Conservation (phyloP, 1,140 invertebrate species). For the Ganaspis sp. region DNA sequence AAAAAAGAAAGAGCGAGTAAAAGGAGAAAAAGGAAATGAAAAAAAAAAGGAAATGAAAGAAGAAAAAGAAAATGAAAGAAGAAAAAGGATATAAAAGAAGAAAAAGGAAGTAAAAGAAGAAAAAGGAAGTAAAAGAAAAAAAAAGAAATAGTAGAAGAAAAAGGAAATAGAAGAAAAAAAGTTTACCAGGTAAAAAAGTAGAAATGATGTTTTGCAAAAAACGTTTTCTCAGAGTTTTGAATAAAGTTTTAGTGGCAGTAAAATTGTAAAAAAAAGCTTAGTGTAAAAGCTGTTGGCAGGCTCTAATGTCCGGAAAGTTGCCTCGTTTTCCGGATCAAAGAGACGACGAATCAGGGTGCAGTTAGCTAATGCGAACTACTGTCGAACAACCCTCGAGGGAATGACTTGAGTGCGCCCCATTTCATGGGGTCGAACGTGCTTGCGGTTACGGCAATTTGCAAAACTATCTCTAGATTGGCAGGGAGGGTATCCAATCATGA, state of each 20-base stretch:
- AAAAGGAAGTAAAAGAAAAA: too few species aligned
- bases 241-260: background rate
- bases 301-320: conserved; percentile 30
- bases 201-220: too few species aligned
- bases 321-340: conserved; percentile 34
- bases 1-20: too few species aligned
- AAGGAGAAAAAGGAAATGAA: too few species aligned
- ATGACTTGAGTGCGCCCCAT: conserved; percentile 35
- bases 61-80: too few species aligned
- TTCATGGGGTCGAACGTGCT: conserved; percentile 43
- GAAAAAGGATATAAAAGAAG: too few species aligned
- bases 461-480: conserved; percentile 38
- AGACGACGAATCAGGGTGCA: conserved; percentile 44
- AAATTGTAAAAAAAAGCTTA: background rate
- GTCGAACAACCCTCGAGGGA: conserved; percentile 42
- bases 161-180: too few species aligned
- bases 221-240: background rate
- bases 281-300: background rate
- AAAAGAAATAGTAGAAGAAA: too few species aligned
- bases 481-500: conserved; percentile 34
- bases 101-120: too few species aligned
- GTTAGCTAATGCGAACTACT: conserved; percentile 46
- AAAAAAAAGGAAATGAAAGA: too few species aligned
- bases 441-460: conserved; percentile 44
- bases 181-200: too few species aligned